A percentile compares a stretch with the other conserved stretches of the same genome.
phyloP scores from a whole-genome alignment of 2,888 invertebrate genomes.

The Papilio demoleus region DNA sequence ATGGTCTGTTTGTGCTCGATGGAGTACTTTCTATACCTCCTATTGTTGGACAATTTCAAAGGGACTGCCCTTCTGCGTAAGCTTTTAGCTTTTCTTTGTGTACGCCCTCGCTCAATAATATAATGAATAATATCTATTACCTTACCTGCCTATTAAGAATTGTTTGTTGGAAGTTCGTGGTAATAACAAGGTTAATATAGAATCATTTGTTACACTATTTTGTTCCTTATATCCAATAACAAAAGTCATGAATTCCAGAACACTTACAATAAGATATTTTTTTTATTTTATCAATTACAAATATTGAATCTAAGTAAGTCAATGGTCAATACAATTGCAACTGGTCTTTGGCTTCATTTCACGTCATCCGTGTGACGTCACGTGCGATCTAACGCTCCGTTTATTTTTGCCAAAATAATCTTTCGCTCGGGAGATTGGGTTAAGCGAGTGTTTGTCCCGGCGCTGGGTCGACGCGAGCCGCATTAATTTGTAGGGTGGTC shows the following conservation, averaged over 20 bases:
- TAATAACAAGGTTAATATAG: too few species aligned
- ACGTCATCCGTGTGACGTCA: neutral
- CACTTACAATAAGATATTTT: too few species aligned
- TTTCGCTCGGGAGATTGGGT: neutral
- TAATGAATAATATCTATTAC: conserved; percentile 21
- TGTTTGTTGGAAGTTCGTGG: too few species aligned
- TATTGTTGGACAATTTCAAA: conserved; percentile 27
- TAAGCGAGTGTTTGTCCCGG: conserved; percentile 8
- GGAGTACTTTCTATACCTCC: conserved; percentile 23
- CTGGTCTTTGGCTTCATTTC: neutral
- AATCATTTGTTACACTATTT: too few species aligned
- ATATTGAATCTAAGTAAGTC: neutral
- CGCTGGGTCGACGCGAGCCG: neutral
- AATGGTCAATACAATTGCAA: neutral
- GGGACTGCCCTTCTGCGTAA: conserved; percentile 20
- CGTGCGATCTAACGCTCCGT: neutral
- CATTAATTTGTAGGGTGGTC: neutral
- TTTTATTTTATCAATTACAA: too few species aligned
- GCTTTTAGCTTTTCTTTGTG: conserved; percentile 31
- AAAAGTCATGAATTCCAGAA: too few species aligned
- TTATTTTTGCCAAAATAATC: neutral
- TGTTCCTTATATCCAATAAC: too few species aligned
- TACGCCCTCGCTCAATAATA: conserved; percentile 1
- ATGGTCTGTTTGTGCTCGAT: conserved; percentile 22
- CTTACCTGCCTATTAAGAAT: neutral